Base-by-base conservation (phyloP, 2,888 invertebrate species). In the Phengaris alcon region DNA sequence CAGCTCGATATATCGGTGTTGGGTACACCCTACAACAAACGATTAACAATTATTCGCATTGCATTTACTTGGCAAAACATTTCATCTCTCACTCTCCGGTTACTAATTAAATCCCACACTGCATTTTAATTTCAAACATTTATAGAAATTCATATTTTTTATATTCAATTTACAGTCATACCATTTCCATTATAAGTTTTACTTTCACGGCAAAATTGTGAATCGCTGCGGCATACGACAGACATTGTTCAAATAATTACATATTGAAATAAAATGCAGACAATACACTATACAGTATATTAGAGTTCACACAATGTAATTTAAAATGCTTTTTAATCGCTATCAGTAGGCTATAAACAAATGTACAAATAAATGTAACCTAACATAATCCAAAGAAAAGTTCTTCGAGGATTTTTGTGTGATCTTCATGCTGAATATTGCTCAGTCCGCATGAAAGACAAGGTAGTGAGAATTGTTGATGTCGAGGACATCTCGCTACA, bases 401-500 rank as follows among this genome's bases (percentile, higher is more conserved):
- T 52, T 54, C 44, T 54, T 68, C 3, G 44, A 57, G n/a, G n/a
- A 55, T 35, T 48, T 22, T 35, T 6, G 13, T 10, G 8, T 2
- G 22, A 64, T 59, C 46, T 57, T 68, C 57, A 57, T 22, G 75
- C 77, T 83, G 87, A 82, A 80, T 77, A 78, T 78, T 87, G 93
- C 94, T 90, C 91, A 87, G 93, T 94, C 96, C 94, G 86, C 97
- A 97, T 97, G 98, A 98, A 98, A 98, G 98, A 98, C 98, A 98
- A 97, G 97, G 97, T 97, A 98, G 98, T 97, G 97, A 98, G 98
- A 94, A 91, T 88, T 89, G 87, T 85, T 88, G 89, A 88, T 89
- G 93, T 90, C 90, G 94, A 94, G 84, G 89, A 93, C 98, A 98
- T 98, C 98, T 98, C 98, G 97, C 97, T 98, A 98, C 98, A 97